Percentiles rank a stretch among this genome's conserved stretches.
phyloP scores from a whole-genome alignment of 2,113 vertebrate genomes.

The Grallaria varia region DNA sequence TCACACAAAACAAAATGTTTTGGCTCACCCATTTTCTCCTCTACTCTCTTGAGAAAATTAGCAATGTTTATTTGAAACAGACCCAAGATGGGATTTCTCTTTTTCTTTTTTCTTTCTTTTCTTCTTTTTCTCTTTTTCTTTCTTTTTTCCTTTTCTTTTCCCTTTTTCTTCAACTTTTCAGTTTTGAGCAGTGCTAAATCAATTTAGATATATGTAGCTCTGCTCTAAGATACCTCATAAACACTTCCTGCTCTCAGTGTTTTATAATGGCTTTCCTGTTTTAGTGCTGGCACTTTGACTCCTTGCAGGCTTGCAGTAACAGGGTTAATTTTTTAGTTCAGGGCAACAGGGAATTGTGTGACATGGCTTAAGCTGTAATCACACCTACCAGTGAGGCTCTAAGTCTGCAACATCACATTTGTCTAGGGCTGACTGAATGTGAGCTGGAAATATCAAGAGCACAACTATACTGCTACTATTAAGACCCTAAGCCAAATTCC shows the following conservation, averaged over 20 bases:
- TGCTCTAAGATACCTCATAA: neutral
- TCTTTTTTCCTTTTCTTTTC: no score
- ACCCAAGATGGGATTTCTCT: neutral
- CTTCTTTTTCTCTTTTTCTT: neutral
- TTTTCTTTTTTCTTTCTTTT: neutral
- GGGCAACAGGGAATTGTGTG: neutral
- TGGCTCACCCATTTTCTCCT: neutral
- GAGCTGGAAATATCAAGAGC: neutral
- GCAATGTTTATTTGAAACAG: neutral
- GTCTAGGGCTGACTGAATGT: neutral
- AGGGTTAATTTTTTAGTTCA: conserved; percentile 22
- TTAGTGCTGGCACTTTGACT: neutral
- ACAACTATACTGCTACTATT: neutral
- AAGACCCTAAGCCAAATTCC: neutral
- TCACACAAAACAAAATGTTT: neutral
- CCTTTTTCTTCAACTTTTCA: neutral
- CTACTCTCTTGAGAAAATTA: neutral
- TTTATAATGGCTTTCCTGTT: neutral
- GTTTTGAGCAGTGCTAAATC: neutral
- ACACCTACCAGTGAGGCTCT: neutral
- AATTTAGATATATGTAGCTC: neutral
- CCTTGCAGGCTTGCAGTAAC: neutral
- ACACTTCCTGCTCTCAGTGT: neutral
- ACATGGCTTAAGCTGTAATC: neutral
- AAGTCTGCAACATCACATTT: neutral